Evolutionary conservation across 1,140 invertebrate genomes (phyloP), one percentile per base, ranked within the genome.

Genomic region (Geopemphigus sp.): DNA sequence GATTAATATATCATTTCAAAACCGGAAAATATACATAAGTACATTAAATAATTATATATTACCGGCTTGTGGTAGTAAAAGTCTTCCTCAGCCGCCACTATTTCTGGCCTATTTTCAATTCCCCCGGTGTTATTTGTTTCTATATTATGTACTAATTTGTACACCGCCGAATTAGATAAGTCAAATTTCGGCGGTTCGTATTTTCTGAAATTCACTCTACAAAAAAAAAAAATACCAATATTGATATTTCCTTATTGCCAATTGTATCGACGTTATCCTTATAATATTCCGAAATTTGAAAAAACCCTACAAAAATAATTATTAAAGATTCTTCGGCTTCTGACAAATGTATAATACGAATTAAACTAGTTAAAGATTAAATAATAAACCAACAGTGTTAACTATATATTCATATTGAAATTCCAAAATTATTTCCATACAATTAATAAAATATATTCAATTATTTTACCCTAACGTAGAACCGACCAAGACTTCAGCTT

Each of bases 401-500:
- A n/a, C n/a, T n/a, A n/a, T n/a, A n/a, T n/a, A n/a, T n/a, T n/a
- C n/a, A 53, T 53, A 14, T 45, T 45, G 39, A 45, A 45, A 45
- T 50, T 50, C 8, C 14, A 50, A 50, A 14, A 11, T 12, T 50
- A 50, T 50, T 50, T 50, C 12, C 32, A 50, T 50, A 50, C 8
- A 50, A 50, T 50, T 50, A 50, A 50, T 50, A 50, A 6, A 50
- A 50, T 50, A 39, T 12, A 6, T 50, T 80, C 6, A 54, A 80
- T 24, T 53, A 15, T 59, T 64, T 85, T 88, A 93, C 93, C 92
- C 92, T 84, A 92, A 86, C 72, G 90, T 89, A 84, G 89, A 90
- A 81, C 92, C 93, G 63, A 90, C 88, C 73, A 94, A 91, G 19
- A 93, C 88, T 86, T 93, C 92, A 11, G 92, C 90, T 83, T 93